phyloP scores from a whole-genome alignment of 2,113 vertebrate species.

The Sinosuthora webbiana region DNA sequence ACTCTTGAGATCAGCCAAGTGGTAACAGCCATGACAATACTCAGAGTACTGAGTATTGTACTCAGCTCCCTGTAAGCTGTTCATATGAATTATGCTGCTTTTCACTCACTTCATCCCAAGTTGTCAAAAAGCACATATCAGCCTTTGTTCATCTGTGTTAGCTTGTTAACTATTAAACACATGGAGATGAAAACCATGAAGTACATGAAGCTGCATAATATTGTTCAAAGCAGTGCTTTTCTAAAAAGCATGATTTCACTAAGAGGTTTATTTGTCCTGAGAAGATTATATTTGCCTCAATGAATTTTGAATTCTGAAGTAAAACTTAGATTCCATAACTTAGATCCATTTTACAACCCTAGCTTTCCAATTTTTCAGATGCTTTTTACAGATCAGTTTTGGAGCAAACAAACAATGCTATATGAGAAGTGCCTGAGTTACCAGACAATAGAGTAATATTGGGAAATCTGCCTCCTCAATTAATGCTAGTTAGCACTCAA shows the following conservation, averaged over 20 bases:
- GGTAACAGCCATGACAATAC: background rate
- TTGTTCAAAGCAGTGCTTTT: background rate
- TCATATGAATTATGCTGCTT: background rate
- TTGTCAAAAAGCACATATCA: background rate
- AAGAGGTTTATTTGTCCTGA: background rate
- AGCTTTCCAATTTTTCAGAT: background rate
- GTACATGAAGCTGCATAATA: background rate
- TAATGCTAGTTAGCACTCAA: background rate
- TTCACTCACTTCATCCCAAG: background rate
- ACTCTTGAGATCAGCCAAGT: background rate
- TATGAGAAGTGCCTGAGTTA: background rate
- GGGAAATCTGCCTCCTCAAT: background rate
- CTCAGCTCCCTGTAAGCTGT: background rate
- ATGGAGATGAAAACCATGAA: background rate
- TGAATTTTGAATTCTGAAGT: background rate
- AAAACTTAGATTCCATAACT: background rate
- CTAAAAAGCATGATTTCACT: background rate
- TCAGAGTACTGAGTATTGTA: too few relatives aligned
- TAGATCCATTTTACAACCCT: background rate
- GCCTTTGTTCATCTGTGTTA: background rate
- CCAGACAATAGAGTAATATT: background rate
- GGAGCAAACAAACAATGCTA: background rate
- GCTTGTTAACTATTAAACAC: constrained; percentile 5
- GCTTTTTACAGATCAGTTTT: background rate
- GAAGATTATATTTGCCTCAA: background rate